Base-by-base conservation (phyloP, 2,888 invertebrate species). In the Horisme vitalbata region DNA sequence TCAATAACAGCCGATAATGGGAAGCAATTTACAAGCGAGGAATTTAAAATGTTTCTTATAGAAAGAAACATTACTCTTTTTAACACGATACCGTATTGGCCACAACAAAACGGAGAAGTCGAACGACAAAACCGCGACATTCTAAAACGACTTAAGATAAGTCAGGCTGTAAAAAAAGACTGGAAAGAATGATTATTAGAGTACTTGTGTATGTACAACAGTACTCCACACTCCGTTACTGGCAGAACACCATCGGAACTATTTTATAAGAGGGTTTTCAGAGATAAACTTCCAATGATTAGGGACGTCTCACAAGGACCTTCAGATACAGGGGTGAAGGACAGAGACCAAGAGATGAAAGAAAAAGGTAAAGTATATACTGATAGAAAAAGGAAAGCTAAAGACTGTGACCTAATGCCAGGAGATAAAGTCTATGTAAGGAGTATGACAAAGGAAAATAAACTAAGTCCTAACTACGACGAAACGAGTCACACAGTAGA, bases 121-220 rank as follows among this genome's bases (percentile, higher is more conserved):
- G 63, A 69, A 13, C 14, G 65, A 0, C 65, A 67, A 41, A 66
- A 68, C n/a, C 3, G 65, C 2, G 60, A 63, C 20, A 64, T 65
- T 0, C 0, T 64, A 2, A 65, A 68, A 28, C 33, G 66, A 0
- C 30, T 67, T 0, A 56, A 50, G 12, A 66, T 69, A 1, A 30
- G 57, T 4, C 15, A 34, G 5, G 4, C 1, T 0, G 52, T 58
- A 26, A 61, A 56, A 24, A 26, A 7, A 14, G 41, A 61, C 14
- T 12, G 41, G 32, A 37, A 48, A 27, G 62, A 65, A 21, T 31
- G 35, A 7, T 21, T 72, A 0, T 26, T 7, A 0, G 46, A 59
- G 1, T 64, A 63, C 10, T 9, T 66, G 0, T 44, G 46, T 10
- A 63, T 68, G 64, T 67, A 69, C 30, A 65, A 69, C 20, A 35